A percentile compares a stretch with the other conserved stretches of the same genome.
Evolutionary conservation across 2,888 invertebrate species (phyloP).

Genomic region (Thereva unica): DNA sequence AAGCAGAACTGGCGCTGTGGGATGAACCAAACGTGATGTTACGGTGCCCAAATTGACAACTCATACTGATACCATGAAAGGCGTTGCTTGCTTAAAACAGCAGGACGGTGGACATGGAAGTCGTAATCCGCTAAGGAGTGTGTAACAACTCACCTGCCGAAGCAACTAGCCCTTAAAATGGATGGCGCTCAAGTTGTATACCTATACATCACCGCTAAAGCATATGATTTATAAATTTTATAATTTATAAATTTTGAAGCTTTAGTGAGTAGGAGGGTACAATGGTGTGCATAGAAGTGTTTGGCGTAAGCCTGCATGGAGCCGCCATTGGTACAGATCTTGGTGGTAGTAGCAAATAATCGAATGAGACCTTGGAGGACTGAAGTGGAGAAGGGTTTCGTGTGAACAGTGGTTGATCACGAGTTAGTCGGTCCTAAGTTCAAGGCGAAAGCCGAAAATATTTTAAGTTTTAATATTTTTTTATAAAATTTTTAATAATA

Average conservation of each 20-base stretch:
- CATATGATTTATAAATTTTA: conserved; percentile 51
- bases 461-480: conserved; percentile 40
- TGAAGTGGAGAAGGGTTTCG: conserved; percentile 67
- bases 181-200: conserved; percentile 68
- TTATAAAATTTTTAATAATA: conserved; percentile 18
- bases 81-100: conserved; percentile 70
- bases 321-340: conserved; percentile 56
- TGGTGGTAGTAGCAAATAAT: conserved; percentile 74
- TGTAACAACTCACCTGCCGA: conserved; percentile 67
- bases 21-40: conserved; percentile 71
- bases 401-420: conserved; percentile 66
- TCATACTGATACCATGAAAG: conserved; percentile 66
- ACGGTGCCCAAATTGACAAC: conserved; percentile 61
- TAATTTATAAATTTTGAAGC: conserved; percentile 54
- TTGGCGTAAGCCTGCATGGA: conserved; percentile 62
- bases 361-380: conserved; percentile 66
- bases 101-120: conserved; percentile 77
- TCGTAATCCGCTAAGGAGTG: conserved; percentile 69
- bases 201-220: conserved; percentile 61
- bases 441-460: conserved; percentile 61
- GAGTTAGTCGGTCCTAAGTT: conserved; percentile 65
- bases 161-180: conserved; percentile 70
- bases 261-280: conserved; percentile 66
- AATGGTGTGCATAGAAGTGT: conserved; percentile 62
- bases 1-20: conserved; percentile 81